Percentiles rank a stretch among this genome's conserved stretches.
These are phyloP conservation scores for Busseola fusca DNA, from an alignment of 2,888 invertebrate species.

Conservation along the genomic window DNA sequence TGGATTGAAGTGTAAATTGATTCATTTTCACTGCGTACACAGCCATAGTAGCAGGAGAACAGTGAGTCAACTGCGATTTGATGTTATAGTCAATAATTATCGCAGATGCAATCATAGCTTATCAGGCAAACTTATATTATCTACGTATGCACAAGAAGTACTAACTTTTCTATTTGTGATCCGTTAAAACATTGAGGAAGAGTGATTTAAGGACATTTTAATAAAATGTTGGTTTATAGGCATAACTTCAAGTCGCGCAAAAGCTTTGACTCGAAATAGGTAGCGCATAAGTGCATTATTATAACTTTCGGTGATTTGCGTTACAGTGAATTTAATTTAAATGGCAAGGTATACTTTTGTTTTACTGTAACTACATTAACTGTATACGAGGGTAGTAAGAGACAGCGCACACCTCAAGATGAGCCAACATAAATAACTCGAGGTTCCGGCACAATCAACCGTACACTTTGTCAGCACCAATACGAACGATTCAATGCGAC, in stretches of 20 bases:
- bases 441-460: slow-evolving; percentile 84
- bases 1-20: slow-evolving; percentile 88
- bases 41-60: neutral
- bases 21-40: slow-evolving; percentile 76
- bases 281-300: neutral
- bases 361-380: slow-evolving; percentile 6
- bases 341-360: neutral
- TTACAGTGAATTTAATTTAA: neutral
- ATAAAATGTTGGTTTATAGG: neutral
- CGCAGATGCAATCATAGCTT: neutral
- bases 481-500: slow-evolving; percentile 19
- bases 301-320: neutral
- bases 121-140: neutral
- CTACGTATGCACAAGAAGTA: neutral
- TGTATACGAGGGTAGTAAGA: slow-evolving; percentile 52
- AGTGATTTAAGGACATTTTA: neutral
- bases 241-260: neutral
- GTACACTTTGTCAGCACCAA: slow-evolving; percentile 69
- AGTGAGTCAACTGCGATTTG: slow-evolving; percentile 12
- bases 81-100: neutral
- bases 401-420: slow-evolving; percentile 74
- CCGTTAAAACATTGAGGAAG: neutral
- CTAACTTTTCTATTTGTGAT: neutral
- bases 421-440: slow-evolving; percentile 87
- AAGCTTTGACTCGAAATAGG: neutral